phyloP scores from a whole-genome alignment of 2,113 vertebrate genomes.

The Scomber japonicus region DNA sequence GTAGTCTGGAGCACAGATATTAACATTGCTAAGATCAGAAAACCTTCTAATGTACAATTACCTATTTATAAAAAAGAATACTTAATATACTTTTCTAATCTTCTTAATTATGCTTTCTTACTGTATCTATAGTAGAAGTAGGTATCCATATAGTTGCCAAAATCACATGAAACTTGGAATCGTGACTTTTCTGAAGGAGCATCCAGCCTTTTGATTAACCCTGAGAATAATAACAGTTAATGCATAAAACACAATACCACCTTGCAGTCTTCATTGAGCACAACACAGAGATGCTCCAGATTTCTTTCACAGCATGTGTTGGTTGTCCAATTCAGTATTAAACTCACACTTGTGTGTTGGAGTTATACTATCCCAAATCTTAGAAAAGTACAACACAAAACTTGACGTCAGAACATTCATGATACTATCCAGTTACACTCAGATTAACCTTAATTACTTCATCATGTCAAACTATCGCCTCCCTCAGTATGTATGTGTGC shows the following conservation, averaged over 20 bases:
- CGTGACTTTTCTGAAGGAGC: background rate
- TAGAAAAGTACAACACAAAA: background rate
- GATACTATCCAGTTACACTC: background rate
- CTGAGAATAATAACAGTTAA: no score
- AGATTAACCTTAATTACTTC: background rate
- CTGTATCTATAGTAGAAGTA: no score
- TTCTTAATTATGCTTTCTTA: no score
- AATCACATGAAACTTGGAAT: background rate
- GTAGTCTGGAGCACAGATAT: background rate
- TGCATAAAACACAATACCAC: background rate
- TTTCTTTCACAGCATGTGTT: no score
- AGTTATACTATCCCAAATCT: no score
- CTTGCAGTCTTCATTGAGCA: no score
- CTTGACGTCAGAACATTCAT: background rate
- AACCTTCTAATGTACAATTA: background rate
- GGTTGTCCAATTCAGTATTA: background rate
- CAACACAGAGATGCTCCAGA: no score
- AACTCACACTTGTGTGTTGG: background rate
- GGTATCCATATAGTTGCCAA: background rate
- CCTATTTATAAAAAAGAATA: no score
- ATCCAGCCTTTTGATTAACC: background rate
- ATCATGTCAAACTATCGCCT: no score
- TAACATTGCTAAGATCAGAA: background rate
- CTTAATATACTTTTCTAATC: no score
- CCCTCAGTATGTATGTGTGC: background rate